A percentile compares a stretch with the other conserved stretches of the same genome.
Evolutionary conservation across 2,888 invertebrate genomes (phyloP).

Genomic region (Nomada fucata): DNA sequence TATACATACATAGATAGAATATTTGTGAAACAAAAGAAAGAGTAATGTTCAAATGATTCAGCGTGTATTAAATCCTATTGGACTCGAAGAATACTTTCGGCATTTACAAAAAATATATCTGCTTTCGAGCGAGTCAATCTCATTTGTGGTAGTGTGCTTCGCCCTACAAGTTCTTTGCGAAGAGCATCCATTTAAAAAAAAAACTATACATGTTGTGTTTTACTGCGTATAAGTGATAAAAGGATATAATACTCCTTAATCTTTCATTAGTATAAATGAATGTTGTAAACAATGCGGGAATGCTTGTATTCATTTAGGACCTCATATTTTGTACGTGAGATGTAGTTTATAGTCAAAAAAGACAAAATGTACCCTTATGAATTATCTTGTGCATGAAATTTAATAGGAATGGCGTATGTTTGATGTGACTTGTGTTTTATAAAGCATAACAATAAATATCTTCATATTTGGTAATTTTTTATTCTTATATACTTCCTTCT

Average conservation of each 20-base stretch:
- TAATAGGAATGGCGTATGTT: conserved; percentile 60
- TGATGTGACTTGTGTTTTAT: conserved; percentile 67
- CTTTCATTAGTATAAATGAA: conserved; percentile 49
- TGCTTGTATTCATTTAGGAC: conserved; percentile 59
- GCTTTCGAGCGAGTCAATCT: conserved; percentile 17
- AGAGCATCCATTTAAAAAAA: not conserved
- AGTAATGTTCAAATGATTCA: conserved; percentile 29
- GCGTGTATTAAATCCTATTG: conserved; percentile 6
- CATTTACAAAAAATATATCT: conserved; percentile 34
- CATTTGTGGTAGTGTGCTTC: conserved; percentile 13
- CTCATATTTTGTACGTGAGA: conserved; percentile 66
- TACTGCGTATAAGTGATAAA: conserved; percentile 4
- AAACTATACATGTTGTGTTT: conserved; percentile 26
- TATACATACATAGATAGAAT: not conserved
- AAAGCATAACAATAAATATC: conserved; percentile 61
- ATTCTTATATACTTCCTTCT: not conserved
- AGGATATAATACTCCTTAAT: conserved; percentile 41
- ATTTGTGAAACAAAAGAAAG: not conserved
- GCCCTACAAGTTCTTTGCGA: not conserved
- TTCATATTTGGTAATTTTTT: conserved; percentile 44
- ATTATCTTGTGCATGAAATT: conserved; percentile 52
- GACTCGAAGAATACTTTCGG: conserved; percentile 21
- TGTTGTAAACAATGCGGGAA: conserved; percentile 48
- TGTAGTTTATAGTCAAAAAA: conserved; percentile 20
- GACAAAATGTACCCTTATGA: conserved; percentile 41